Conservation (phyloP, 2,113 vertebrate species). For the Brachypteracias leptosomus region DNA sequence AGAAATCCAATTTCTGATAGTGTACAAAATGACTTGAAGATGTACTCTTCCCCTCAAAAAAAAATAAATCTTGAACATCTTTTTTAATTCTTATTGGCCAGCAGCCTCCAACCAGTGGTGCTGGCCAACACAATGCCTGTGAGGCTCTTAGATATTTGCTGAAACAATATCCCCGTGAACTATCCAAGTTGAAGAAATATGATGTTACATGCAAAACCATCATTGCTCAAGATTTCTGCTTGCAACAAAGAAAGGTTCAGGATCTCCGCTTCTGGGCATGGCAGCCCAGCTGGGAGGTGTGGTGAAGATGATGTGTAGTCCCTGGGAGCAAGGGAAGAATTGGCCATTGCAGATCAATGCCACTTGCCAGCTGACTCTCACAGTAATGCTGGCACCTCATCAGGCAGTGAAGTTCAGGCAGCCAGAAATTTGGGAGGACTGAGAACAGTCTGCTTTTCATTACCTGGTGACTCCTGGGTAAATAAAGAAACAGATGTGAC, state of each 20-base stretch:
- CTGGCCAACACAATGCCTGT: accelerated
- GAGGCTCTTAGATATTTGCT: background rate
- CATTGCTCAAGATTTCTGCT: background rate
- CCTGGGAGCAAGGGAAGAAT: background rate
- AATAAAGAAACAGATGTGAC: background rate
- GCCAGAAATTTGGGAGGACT: background rate
- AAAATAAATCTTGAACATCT: background rate
- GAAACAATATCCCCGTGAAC: background rate
- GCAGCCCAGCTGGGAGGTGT: background rate
- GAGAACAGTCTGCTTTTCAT: background rate
- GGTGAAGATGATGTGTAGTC: accelerated
- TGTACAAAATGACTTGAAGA: background rate
- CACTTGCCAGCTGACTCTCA: background rate
- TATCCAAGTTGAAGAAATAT: background rate
- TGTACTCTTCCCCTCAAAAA: background rate
- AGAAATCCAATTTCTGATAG: background rate
- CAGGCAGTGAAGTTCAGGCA: background rate
- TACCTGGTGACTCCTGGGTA: background rate
- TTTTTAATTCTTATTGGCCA: background rate
- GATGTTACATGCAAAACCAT: background rate
- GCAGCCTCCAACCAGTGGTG: background rate
- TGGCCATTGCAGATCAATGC: background rate
- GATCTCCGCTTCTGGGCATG: background rate
- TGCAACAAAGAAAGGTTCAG: background rate
- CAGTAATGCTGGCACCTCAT: background rate